Evolutionary conservation across 2,113 vertebrate genomes (phyloP).

Genomic region (Aptenodytes forsteri): DNA sequence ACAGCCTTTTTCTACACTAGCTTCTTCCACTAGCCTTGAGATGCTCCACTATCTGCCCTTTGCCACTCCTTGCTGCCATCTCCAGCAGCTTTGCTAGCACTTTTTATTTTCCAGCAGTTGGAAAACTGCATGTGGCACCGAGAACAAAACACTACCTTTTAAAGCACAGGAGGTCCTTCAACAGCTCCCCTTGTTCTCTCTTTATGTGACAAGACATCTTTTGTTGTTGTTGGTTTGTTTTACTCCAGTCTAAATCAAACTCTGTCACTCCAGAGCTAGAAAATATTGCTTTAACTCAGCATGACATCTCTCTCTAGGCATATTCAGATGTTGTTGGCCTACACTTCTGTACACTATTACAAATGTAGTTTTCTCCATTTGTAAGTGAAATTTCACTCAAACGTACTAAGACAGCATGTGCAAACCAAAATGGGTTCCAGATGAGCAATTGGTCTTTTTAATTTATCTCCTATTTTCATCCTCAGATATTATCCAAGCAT

Average conservation of each 20-base stretch:
- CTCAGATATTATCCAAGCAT: background rate
- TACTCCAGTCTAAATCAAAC: background rate
- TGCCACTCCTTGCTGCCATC: background rate
- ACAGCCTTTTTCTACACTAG: background rate
- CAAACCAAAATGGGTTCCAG: background rate
- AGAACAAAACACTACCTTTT: background rate
- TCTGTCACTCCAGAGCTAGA: background rate
- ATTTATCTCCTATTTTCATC: background rate
- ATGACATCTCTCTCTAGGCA: background rate
- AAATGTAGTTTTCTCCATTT: background rate
- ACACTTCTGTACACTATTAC: background rate
- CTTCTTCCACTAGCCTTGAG: background rate
- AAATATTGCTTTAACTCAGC: background rate
- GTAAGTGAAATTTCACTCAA: background rate
- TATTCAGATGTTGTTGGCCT: background rate
- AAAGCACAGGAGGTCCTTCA: background rate
- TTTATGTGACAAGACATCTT: background rate
- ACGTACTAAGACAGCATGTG: background rate
- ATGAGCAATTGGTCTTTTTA: background rate
- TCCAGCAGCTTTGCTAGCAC: background rate
- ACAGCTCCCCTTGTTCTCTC: background rate
- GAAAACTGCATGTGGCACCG: background rate
- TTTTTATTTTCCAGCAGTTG: background rate
- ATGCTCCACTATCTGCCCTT: background rate
- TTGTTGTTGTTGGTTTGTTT: background rate